Evolutionary conservation across 2,888 invertebrate genomes (phyloP).

Genomic region (Drosophila prolongata): DNA sequence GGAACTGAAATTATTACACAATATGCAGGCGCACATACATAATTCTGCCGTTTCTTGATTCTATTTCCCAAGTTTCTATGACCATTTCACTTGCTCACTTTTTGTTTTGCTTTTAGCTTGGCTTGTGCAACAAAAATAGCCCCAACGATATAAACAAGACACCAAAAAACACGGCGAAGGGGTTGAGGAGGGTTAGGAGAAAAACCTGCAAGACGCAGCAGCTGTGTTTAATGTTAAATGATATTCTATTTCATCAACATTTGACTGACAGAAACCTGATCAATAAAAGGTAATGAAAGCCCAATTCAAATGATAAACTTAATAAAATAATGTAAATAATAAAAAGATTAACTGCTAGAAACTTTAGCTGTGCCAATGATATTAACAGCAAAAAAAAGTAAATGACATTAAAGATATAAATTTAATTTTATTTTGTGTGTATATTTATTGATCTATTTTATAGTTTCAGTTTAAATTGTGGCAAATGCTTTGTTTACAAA

Average conservation of each 20-base stretch:
- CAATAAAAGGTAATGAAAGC: too few species aligned
- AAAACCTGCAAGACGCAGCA: conserved; percentile 6
- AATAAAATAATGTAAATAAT: too few species aligned
- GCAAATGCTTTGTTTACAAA: too few species aligned
- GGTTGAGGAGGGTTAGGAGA: background rate
- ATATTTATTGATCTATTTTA: too few species aligned
- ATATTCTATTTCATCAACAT: conserved; percentile 1
- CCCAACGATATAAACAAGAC: conserved; percentile 31
- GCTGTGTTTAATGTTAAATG: conserved; percentile 2
- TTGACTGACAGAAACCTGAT: background rate
- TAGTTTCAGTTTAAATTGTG: too few species aligned
- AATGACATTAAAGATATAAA: too few species aligned
- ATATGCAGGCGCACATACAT: conserved; percentile 52
- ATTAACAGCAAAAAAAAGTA: too few species aligned
- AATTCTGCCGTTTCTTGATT: conserved; percentile 22
- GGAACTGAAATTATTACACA: conserved; percentile 66
- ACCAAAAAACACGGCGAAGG: background rate
- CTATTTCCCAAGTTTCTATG: conserved; percentile 13
- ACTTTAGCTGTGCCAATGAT: too few species aligned
- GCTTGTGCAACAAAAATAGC: conserved; percentile 57
- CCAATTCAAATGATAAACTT: too few species aligned
- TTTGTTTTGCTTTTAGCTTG: conserved; percentile 18
- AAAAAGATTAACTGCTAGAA: too few species aligned
- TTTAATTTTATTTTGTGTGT: too few species aligned
- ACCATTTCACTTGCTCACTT: conserved; percentile 18